Base-by-base conservation (phyloP, 1,140 invertebrate species). In the Magallana gigas region DNA sequence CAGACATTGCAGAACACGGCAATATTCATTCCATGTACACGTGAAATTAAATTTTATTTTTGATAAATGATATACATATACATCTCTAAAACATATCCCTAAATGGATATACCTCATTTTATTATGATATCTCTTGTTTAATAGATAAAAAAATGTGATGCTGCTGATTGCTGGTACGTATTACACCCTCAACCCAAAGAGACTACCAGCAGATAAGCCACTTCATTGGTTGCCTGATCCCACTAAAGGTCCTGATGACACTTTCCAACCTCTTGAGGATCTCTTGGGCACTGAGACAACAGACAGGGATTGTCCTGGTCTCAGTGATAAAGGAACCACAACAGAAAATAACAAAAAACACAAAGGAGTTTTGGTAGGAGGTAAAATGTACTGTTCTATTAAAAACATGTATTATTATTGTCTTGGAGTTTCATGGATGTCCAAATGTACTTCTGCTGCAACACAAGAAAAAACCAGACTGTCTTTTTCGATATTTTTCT, bases 91-190 rank as follows among this genome's bases (percentile, higher is more conserved):
- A 76, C 9, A 76, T 76, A 60, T 18, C 85, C 56, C 62, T 87
- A 14, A 14, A 48, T 83, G 18, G 18, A 11, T 57, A 14, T 57
- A 14, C 9, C n/a, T 18, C 56, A 12, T 83, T 18, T 11, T 83
- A 83, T 57, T 9, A 14, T 57, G 23, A 14, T 57, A 14, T 83
- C 11, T 23, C 23, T 23, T 23, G 23, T 23, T 23, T 23, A 23
- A 57, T 60, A 87, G 83, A 18, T 87, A 57, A 87, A 76, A 62
- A 87, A 87, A 48, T 87, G 86, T 68, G 12, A 12, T 36, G 57
- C 8, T 18, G 58, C 36, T 84, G 8, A 16, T 23, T 87, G 81
- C 83, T 87, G 86, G 71, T 76, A n/a, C n/a, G n/a, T n/a, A 76
- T 36, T 84, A 12, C 29, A 18, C 86, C 81, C 14, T 83, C 57